These are phyloP conservation scores for Acholoe squamosa DNA, from an alignment of 2,888 invertebrate species.

Conservation along the genomic window DNA sequence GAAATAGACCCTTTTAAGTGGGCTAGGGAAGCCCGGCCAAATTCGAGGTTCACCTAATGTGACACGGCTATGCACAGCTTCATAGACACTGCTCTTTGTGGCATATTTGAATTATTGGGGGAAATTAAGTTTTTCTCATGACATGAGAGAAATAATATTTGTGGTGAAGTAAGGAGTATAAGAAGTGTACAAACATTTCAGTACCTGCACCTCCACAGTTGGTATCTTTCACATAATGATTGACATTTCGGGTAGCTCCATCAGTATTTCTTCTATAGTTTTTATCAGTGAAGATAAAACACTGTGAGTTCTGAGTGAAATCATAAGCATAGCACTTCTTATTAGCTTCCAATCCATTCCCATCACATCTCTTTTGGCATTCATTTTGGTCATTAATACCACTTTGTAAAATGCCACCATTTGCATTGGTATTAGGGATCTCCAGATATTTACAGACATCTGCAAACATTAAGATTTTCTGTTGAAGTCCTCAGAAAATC, in stretches of 20 bases:
- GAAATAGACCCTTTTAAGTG: too few relatives aligned
- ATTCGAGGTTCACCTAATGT: too few relatives aligned
- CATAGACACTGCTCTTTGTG: too few relatives aligned
- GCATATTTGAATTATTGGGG: too few relatives aligned
- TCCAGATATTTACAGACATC: not conserved
- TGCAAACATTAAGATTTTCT: too few relatives aligned
- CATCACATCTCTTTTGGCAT: slow-evolving; percentile 6
- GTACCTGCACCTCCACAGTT: slow-evolving; percentile 15
- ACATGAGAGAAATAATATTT: too few relatives aligned
- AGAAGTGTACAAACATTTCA: not conserved
- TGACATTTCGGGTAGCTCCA: not conserved
- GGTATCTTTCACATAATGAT: not conserved
- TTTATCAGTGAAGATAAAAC: not conserved
- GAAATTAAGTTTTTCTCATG: too few relatives aligned
- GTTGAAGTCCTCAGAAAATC: too few relatives aligned
- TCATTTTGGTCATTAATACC: not conserved
- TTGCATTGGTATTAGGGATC: not conserved
- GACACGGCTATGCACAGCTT: too few relatives aligned
- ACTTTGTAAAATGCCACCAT: not conserved
- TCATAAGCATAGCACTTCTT: slow-evolving; percentile 21
- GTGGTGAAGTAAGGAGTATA: too few relatives aligned
- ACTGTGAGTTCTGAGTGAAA: not conserved
- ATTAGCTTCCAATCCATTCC: not conserved
- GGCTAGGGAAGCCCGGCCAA: too few relatives aligned
- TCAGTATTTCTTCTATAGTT: not conserved